These are phyloP conservation scores for Sminthopsis crassicaudata DNA, from an alignment of 2,113 vertebrate species.

Conservation along the genomic window DNA sequence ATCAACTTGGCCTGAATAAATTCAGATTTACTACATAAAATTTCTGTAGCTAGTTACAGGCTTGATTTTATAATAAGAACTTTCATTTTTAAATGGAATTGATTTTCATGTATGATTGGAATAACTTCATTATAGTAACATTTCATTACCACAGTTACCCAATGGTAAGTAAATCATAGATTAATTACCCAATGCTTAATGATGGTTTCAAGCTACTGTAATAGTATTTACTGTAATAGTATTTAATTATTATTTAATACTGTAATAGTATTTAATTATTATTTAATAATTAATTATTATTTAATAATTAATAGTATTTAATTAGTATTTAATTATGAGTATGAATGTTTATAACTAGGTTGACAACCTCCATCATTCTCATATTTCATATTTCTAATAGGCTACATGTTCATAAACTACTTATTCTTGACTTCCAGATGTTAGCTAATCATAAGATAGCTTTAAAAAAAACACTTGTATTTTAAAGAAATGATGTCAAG, in stretches of 20 bases:
- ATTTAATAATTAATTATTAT: no score
- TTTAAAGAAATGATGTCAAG: background rate
- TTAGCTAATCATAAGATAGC: background rate
- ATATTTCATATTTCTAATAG: background rate
- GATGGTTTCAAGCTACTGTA: background rate
- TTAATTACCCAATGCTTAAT: background rate
- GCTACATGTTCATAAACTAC: background rate
- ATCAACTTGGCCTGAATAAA: background rate
- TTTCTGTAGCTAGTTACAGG: background rate
- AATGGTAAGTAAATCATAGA: background rate
- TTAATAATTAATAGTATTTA: no score
- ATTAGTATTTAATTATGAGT: background rate
- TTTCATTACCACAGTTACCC: background rate
- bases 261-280: no score
- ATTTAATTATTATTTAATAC: no score
- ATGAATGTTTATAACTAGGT: background rate
- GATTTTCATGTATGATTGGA: background rate
- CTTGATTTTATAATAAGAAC: background rate
- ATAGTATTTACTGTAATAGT: background rate
- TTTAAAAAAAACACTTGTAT: background rate
- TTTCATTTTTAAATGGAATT: background rate
- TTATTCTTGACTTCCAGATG: background rate
- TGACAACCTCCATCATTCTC: background rate
- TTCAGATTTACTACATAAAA: background rate
- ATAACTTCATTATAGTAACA: background rate